Evolutionary conservation across 1,140 invertebrate genomes (phyloP).

Genomic region (Ceratina japonica): DNA sequence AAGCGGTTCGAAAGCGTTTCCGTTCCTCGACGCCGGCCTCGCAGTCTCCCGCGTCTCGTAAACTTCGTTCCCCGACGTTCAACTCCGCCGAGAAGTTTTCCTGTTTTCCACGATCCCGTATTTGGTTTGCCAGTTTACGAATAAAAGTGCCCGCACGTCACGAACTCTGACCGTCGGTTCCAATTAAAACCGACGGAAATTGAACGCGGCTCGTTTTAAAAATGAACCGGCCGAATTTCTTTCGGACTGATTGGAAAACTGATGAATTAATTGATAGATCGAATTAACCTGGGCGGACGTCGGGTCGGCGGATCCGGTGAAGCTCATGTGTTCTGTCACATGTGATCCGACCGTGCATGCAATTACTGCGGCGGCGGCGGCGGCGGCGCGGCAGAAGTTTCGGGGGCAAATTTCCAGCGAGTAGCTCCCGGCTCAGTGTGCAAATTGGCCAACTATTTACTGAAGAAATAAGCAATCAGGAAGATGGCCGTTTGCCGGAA

Average conservation of each 20-base stretch:
- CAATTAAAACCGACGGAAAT: too few relatives aligned
- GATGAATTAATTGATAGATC: not conserved
- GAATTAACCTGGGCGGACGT: not conserved
- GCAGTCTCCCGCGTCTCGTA: not conserved
- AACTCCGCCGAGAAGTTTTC: not conserved
- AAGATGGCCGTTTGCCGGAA: not conserved
- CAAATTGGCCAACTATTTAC: constrained; percentile 61
- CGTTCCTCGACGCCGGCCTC: not conserved
- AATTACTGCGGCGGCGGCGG: constrained; percentile 38
- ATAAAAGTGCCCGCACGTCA: too few relatives aligned
- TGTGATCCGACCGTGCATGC: not conserved
- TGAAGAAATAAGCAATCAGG: constrained; percentile 64
- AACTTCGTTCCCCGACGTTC: not conserved
- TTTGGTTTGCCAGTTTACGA: too few relatives aligned
- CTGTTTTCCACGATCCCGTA: too few relatives aligned
- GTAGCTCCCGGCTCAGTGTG: constrained; percentile 31
- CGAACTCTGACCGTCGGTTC: not conserved
- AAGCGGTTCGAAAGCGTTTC: constrained; percentile 8
- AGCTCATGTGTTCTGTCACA: constrained; percentile 23
- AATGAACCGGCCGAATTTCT: not conserved
- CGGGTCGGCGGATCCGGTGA: not conserved
- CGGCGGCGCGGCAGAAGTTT: constrained; percentile 36
- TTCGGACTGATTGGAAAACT: too few relatives aligned
- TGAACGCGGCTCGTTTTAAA: too few relatives aligned
- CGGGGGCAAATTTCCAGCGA: constrained; percentile 32